Evolutionary conservation across 2,113 vertebrate genomes (phyloP), one percentile per base, ranked within the genome.

Genomic region (Nerophis lumbriciformis): DNA sequence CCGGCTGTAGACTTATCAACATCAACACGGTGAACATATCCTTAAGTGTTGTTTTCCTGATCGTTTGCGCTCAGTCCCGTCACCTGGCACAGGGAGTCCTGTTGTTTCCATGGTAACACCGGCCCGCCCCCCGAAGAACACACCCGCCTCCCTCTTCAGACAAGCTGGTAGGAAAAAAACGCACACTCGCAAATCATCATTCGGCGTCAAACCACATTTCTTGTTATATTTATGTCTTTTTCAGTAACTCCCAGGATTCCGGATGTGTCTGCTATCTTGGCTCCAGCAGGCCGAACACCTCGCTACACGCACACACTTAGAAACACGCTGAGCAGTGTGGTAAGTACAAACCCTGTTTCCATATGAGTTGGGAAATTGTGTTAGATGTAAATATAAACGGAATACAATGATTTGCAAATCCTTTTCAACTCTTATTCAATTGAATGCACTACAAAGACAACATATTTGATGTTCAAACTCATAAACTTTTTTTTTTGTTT

Each of bases 141-240:
- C 84, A 0, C 85, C 88, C 0, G 87, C 84, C 4, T 87, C 89
- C 1, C 77, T 89, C 59, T 87, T 74, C 69, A 83, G 83, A 69
- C 88, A 88, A 53, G 73, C 85, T n/a, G 83, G 87, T 89, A 78
- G 80, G 78, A 82, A 85, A 39, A 10, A 28, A 13, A 50, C 57
- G 56, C 63, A 36, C 47, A 66, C 3, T 28, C 10, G 12, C 4
- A 13, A 19, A 28, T 52, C 5, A 11, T 11, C 28, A 52, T 28
- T 56, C 4, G 56, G 28, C 44, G 12, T 28, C 42, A 38, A 52
- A 19, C 38, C 50, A 48, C 44, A 57, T 48, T 48, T 45, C 6
- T 8, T 39, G 37, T 56, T 12, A 39, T 14, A 37, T 16, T 39
- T 7, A 42, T 15, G 9, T 28, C 16, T n/a, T 7, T 59, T 57